These are phyloP conservation scores for Lampris megalopsis DNA, from an alignment of 2,113 vertebrate genomes.

Conservation along the genomic window DNA sequence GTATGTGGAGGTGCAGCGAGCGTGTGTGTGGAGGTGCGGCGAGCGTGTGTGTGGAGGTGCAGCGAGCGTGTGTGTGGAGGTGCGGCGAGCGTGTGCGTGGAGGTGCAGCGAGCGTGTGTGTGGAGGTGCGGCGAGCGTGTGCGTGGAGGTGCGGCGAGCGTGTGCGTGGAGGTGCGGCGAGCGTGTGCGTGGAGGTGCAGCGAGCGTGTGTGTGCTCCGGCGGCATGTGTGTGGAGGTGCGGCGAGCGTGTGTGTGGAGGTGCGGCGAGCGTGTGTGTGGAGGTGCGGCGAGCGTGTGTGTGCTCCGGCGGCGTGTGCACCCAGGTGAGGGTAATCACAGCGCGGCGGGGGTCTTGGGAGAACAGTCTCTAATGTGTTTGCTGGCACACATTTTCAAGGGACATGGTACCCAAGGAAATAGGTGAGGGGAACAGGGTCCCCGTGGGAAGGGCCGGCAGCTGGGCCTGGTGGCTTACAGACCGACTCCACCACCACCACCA, in stretches of 20 bases:
- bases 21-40: conserved; percentile 48
- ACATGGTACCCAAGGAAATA: conserved; percentile 33
- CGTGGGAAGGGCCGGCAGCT: conserved; percentile 47
- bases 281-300: conserved; percentile 53
- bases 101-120: conserved; percentile 32
- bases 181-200: conserved; percentile 57
- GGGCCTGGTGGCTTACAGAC: conserved; percentile 57
- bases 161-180: conserved; percentile 44
- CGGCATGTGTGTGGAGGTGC: conserved; percentile 47
- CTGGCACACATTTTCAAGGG: conserved; percentile 53
- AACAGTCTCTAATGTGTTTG: conserved; percentile 56
- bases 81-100: conserved; percentile 48
- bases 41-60: conserved; percentile 56
- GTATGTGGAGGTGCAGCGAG: conserved; percentile 52
- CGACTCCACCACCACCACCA: not conserved
- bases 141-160: conserved; percentile 49
- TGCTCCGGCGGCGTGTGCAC: conserved; percentile 53
- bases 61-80: conserved; percentile 56
- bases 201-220: conserved; percentile 63
- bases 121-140: conserved; percentile 66
- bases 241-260: conserved; percentile 51
- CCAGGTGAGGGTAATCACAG: conserved; percentile 64
- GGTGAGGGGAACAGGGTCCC: conserved; percentile 46
- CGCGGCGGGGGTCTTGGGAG: conserved; percentile 64
- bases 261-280: conserved; percentile 61